Conservation (phyloP, 1,140 invertebrate genomes). For the Scaptomyza montana region DNA sequence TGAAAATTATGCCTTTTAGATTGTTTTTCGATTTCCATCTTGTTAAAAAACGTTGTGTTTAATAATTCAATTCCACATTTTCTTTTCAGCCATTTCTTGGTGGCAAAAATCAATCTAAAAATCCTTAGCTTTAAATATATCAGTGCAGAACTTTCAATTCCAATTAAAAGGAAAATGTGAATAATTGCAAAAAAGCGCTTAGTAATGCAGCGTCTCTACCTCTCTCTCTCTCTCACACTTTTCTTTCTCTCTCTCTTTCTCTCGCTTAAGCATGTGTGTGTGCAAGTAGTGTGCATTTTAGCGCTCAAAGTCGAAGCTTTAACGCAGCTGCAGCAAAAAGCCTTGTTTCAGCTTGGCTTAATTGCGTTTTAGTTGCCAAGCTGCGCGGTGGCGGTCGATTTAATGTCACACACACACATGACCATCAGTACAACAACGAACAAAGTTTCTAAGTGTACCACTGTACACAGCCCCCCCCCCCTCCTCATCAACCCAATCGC, state of each 20-base stretch:
- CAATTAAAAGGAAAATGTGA: constrained; percentile 84
- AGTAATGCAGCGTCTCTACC: constrained; percentile 50
- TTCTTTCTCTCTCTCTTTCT: background rate
- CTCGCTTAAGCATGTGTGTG: constrained; percentile 18
- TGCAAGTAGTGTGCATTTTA: constrained; percentile 16
- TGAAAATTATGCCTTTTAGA: too few species aligned
- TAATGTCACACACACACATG: constrained; percentile 31
- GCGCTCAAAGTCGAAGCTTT: constrained; percentile 47
- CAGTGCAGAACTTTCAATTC: constrained; percentile 78
- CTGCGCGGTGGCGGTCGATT: constrained; percentile 48
- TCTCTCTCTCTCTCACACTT: constrained; percentile 1
- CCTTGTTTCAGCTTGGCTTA: constrained; percentile 79
- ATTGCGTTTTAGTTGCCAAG: constrained; percentile 79
- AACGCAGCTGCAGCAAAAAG: constrained; percentile 66
- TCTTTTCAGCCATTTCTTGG: background rate
- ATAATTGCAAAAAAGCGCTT: constrained; percentile 83
- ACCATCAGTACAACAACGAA: constrained; percentile 56
- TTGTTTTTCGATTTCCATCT: too few species aligned
- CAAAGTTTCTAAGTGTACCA: constrained; percentile 60
- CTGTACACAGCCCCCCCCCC: constrained; percentile 32
- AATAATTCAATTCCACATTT: too few species aligned
- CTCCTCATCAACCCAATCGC: constrained; percentile 14
- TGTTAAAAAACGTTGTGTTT: too few species aligned
- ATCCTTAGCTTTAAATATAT: constrained; percentile 11
- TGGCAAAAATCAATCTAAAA: background rate